Base-by-base conservation (phyloP, 2,113 vertebrate species). In the Panthera tigris region DNA sequence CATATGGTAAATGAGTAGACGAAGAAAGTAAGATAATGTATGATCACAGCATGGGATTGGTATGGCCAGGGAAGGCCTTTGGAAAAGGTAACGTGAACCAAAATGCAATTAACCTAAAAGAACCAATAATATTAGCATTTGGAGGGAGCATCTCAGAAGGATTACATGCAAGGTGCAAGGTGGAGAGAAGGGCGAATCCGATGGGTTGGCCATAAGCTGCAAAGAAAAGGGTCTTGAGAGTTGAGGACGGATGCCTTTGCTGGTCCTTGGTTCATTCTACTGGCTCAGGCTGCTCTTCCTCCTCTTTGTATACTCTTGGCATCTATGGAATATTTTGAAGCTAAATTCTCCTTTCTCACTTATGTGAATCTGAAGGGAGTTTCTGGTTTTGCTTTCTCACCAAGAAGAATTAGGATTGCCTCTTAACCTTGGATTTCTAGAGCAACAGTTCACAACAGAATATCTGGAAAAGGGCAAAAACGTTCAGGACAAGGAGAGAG, bases 141-240 rank as follows among this genome's bases (percentile, higher is more conserved):
- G 12, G 41, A 16, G 33, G 41, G 14, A 69, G 23, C 27, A 66
- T 66, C 45, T 18, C 16, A 57, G 21, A 88, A 86, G 36, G 57
- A 52, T 15, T 50, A 2, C 3, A 14, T 16, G 9, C 31, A 50
- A 39, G 5, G 10, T 18, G 45, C 82, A 50, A 69, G n/a, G 5
- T n/a, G n/a, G 61, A 52, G 19, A 73, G 36, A 50, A 18, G n/a
- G 29, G 33, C 7, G 2, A 31, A 7, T 10, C 13, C 19, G 16
- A 27, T 19, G 1, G 2, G 8, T 0, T 88, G 48, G 36, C 19
- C 1, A 0, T 3, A 10, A 33, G 7, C 36, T 10, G 21, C 14
- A 13, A 45, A n/a, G 4, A 8, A 29, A 55, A 48, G 10, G 4
- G 1, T 95, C 48, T 79, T 45, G 48, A 21, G 1, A 31, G 85